phyloP scores from a whole-genome alignment of 2,113 vertebrate species.

The Tonatia bakeri region DNA sequence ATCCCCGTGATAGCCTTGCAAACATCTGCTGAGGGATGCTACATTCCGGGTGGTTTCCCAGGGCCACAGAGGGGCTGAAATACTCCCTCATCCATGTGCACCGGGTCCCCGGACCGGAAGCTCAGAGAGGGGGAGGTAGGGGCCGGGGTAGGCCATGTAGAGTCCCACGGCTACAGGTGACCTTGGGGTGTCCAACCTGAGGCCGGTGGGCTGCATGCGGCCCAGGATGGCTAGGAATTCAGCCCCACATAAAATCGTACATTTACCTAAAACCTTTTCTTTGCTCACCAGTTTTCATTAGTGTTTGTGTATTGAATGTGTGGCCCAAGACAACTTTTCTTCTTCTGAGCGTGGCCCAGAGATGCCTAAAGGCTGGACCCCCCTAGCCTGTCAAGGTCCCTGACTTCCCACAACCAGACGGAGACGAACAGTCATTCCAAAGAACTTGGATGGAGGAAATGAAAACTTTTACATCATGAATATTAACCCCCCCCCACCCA shows the following conservation, averaged over 20 bases:
- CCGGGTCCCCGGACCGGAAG: rapidly evolving
- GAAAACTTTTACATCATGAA: background rate
- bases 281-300: too few species aligned
- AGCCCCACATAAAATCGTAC: too few species aligned
- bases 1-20: background rate
- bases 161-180: rapidly evolving
- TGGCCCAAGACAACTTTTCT: too few species aligned
- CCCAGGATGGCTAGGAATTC: too few species aligned
- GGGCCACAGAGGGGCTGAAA: background rate
- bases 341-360: too few species aligned
- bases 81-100: rapidly evolving
- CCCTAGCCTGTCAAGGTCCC: background rate
- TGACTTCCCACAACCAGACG: background rate
- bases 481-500: background rate
- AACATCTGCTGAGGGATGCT: background rate
- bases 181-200: background rate
- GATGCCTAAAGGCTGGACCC: too few species aligned
- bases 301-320: too few species aligned
- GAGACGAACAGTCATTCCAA: background rate
- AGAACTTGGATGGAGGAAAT: background rate
- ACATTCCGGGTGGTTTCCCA: background rate
- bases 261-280: too few species aligned
- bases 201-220: too few species aligned
- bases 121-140: rapidly evolving
- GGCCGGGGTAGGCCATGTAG: rapidly evolving